Conservation (phyloP, 2,888 invertebrate genomes). For the Trichopoda pennipes region DNA sequence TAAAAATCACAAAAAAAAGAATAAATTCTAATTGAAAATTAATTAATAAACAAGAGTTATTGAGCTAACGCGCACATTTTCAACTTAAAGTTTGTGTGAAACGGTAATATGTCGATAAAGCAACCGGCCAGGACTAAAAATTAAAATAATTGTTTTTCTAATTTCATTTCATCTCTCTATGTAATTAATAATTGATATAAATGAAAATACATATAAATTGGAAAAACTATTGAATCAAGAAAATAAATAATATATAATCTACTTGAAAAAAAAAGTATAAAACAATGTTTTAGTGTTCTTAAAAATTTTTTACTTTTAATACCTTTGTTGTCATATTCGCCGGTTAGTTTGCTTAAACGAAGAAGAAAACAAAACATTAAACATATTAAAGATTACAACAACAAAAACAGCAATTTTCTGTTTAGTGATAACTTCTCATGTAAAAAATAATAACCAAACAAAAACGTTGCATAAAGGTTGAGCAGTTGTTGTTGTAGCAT, state of each 20-base stretch:
- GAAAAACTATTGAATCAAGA: neutral
- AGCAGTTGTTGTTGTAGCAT: slow-evolving; percentile 16
- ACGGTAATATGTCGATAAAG: slow-evolving; percentile 36
- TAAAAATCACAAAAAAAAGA: slow-evolving; percentile 36
- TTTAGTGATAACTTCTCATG: neutral
- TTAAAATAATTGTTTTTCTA: neutral
- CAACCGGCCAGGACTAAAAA: neutral
- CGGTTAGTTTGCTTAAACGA: slow-evolving; percentile 23
- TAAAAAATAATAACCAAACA: slow-evolving; percentile 6
- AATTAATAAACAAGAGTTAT: slow-evolving; percentile 68
- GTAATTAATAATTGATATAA: slow-evolving; percentile 19
- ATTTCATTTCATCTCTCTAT: slow-evolving; percentile 2
- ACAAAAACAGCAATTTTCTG: neutral
- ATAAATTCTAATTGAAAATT: slow-evolving; percentile 70
- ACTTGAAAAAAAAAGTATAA: neutral
- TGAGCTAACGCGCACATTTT: slow-evolving; percentile 48
- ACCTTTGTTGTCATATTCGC: slow-evolving; percentile 35
- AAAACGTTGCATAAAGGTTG: slow-evolving; percentile 47
- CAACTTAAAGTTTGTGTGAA: slow-evolving; percentile 49
- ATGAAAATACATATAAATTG: slow-evolving; percentile 30
- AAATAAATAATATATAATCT: neutral
- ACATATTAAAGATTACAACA: neutral
- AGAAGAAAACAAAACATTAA: slow-evolving; percentile 17
- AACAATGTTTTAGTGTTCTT: slow-evolving; percentile 9
- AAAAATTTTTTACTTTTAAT: slow-evolving; percentile 20